Percentiles rank a stretch among this genome's conserved stretches.
Evolutionary conservation across 2,113 vertebrate species (phyloP).

Genomic region (Delphinus delphis): DNA sequence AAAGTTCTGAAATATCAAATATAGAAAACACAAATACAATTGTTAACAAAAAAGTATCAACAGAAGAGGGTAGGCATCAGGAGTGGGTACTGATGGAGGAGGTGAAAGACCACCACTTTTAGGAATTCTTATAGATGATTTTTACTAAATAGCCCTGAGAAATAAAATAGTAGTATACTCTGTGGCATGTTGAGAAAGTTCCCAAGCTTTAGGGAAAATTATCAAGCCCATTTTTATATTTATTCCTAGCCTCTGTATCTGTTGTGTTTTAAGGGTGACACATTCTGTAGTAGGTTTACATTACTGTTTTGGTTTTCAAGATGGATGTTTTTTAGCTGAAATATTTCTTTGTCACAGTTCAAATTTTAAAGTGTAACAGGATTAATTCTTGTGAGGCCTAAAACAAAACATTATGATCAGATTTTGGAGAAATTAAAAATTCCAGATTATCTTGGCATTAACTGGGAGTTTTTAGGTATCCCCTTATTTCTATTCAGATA

Average conservation of each 20-base stretch:
- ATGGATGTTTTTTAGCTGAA: not conserved
- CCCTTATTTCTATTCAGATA: not conserved
- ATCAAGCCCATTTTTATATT: not conserved
- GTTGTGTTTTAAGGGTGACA: not conserved
- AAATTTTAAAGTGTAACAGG: not conserved
- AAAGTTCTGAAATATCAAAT: conserved; percentile 78
- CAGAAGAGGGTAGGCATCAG: not conserved
- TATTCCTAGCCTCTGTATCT: not conserved
- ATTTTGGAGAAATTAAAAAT: not conserved
- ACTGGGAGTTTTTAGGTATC: not conserved
- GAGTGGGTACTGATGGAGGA: not conserved
- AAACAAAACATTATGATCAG: not conserved
- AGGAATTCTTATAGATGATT: conserved; percentile 59
- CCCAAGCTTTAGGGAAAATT: not conserved
- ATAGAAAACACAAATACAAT: conserved; percentile 64
- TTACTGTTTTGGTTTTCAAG: not conserved
- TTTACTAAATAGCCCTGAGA: not conserved
- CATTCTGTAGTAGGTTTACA: not conserved
- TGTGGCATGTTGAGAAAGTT: conserved; percentile 36
- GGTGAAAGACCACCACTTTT: not conserved
- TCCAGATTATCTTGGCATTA: not conserved
- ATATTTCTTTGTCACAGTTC: not conserved
- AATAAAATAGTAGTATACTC: conserved; percentile 26
- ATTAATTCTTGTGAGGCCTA: not conserved
- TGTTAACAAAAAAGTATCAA: not conserved